Evolutionary conservation across 2,888 invertebrate genomes (phyloP).

Genomic region (Lepidochrysops patricia): DNA sequence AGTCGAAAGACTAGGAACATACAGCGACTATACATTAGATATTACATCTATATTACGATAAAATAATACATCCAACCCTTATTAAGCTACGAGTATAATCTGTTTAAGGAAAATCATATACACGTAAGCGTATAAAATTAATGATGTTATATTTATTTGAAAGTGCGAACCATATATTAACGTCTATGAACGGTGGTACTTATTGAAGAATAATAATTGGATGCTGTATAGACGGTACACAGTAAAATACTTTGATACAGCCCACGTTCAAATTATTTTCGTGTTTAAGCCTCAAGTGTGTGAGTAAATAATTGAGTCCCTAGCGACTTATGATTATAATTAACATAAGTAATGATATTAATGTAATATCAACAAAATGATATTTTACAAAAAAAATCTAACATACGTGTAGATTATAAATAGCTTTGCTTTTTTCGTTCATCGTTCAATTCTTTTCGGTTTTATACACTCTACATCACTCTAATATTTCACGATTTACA

Average conservation of each 20-base stretch:
- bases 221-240: background rate
- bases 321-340: background rate
- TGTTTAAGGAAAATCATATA: background rate
- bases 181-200: background rate
- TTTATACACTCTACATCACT: too few species aligned
- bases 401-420: too few species aligned
- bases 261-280: background rate
- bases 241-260: background rate
- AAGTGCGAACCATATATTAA: background rate
- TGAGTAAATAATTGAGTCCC: background rate
- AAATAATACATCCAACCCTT: too few species aligned
- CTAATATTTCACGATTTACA: background rate
- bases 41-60: too few species aligned
- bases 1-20: too few species aligned
- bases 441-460: too few species aligned
- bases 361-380: background rate
- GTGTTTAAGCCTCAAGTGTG: background rate
- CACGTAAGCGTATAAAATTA: background rate
- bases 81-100: too few species aligned
- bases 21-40: too few species aligned
- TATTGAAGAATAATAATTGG: conserved; percentile 2
- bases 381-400: too few species aligned
- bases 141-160: background rate
- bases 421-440: too few species aligned
- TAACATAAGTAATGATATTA: background rate